Conservation (phyloP, 2,888 invertebrate genomes). For the Melitaea athalia region DNA sequence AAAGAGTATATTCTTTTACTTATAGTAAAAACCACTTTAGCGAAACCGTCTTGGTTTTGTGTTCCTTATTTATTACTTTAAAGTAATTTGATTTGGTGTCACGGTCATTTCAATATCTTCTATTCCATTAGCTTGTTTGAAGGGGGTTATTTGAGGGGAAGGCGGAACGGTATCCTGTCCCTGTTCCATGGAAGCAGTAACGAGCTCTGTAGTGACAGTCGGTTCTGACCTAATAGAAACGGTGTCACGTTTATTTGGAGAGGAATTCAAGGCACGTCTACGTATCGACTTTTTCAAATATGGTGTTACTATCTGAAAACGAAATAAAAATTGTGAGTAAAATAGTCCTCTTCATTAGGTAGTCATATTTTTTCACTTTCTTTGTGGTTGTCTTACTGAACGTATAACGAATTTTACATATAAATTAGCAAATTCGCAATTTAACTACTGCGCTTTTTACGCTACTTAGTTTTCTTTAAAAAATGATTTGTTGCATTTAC, state of each 20-base stretch:
- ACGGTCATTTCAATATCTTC: constrained; percentile 62
- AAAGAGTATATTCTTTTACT: not conserved
- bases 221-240: constrained; percentile 65
- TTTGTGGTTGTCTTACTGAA: not conserved
- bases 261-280: constrained; percentile 50
- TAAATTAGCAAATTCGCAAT: not conserved
- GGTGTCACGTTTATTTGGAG: constrained; percentile 61
- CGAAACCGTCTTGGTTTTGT: not conserved
- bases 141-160: constrained; percentile 59
- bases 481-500: no score
- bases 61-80: constrained; percentile 13
- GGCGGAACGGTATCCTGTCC: constrained; percentile 61
- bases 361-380: no score
- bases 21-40: not conserved
- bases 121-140: constrained; percentile 37
- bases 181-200: constrained; percentile 65
- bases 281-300: constrained; percentile 57
- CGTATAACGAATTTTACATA: not conserved
- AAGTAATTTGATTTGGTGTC: constrained; percentile 44
- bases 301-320: constrained; percentile 65
- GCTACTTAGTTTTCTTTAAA: no score
- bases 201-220: constrained; percentile 67
- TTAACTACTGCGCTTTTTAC: no score
- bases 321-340: not conserved
- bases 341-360: no score